Percentiles rank a stretch among this genome's conserved stretches.
phyloP scores from a whole-genome alignment of 2,113 vertebrate genomes.

The Lepidothrix coronata region DNA sequence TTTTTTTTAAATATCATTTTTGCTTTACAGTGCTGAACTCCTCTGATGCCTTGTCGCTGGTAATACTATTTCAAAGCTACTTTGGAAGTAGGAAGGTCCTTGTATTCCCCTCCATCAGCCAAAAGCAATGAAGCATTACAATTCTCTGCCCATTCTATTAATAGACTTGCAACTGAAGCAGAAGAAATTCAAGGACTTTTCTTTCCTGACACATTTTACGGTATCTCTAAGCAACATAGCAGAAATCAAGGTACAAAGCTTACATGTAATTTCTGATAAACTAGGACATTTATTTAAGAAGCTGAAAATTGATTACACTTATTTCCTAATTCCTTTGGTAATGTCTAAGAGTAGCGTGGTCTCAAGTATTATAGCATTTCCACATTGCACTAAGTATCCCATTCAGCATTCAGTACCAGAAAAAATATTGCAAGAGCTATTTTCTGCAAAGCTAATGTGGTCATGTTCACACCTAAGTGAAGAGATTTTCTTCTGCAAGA shows the following conservation, averaged over 20 bases:
- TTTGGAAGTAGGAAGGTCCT: slow-evolving; percentile 54
- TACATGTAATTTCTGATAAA: slow-evolving; percentile 21
- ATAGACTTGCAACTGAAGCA: slow-evolving; percentile 65
- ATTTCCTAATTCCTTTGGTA: background rate
- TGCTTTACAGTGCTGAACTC: background rate
- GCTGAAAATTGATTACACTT: slow-evolving; percentile 10
- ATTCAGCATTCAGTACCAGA: background rate
- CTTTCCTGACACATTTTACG: slow-evolving; percentile 48
- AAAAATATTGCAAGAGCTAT: background rate
- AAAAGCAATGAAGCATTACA: slow-evolving; percentile 65
- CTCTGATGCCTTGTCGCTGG: slow-evolving; percentile 8
- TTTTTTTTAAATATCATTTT: background rate
- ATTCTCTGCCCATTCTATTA: slow-evolving; percentile 62
- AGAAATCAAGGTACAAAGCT: slow-evolving; percentile 35
- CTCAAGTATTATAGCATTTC: background rate
- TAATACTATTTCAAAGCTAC: slow-evolving; percentile 57
- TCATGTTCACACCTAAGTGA: background rate
- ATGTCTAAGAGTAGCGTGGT: background rate
- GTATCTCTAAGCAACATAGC: slow-evolving; percentile 11
- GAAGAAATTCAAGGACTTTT: slow-evolving; percentile 65
- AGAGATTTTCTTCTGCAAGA: background rate
- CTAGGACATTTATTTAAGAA: slow-evolving; percentile 11
- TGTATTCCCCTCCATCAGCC: slow-evolving; percentile 55
- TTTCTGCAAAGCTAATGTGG: background rate
- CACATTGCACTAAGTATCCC: background rate